Base-by-base conservation (phyloP, 2,888 invertebrate species). In the Andrena trimmerana region DNA sequence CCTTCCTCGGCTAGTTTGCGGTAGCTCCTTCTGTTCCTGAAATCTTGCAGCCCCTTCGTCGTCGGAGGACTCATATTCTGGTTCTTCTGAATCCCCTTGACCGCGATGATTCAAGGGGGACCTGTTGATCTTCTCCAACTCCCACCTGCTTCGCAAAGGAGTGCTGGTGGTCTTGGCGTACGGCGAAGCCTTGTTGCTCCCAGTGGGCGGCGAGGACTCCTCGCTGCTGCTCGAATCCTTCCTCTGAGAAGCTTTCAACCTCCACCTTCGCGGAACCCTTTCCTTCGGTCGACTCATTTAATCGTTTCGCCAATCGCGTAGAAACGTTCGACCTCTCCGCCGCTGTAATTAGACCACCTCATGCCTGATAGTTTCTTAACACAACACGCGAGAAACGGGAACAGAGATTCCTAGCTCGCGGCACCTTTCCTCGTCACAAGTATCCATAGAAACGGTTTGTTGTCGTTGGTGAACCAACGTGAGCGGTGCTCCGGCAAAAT, bases 401-500 rank as follows among this genome's bases (percentile, higher is more conserved):
- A n/a, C 6, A 2, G 24, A 33, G 7, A 20, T 3, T 36, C 27
- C 10, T 33, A 13, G 16, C 10, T 24, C 20, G 31, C 8, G 13
- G 20, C 50, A 16, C 16, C 4, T 67, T 29, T 1, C 48, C 13
- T 60, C 57, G 24, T 36, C 27, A 27, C n/a, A 69, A 33, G 65
- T 62, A 29, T 16, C 78, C 85, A 60, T 88, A 54, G 88, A 73
- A 85, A 88, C 87, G 78, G 70, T 88, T 84, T 88, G 87, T 88
- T 88, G 84, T 79, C 70, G 27, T 57, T 52, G 52, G 54, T 27
- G 13, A 74, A 60, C 24, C n/a, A 69, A 29, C 42, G 10, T 36
- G 36, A 13, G 7, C 10, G 29, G 63, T 33, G 52, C 29, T 27
- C 54, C 13, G 63, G 48, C 20, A 59, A 67, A 68, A 84, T 84